These are phyloP conservation scores for Macquaria ambigua DNA, from an alignment of 2,113 vertebrate species.

Conservation along the genomic window DNA sequence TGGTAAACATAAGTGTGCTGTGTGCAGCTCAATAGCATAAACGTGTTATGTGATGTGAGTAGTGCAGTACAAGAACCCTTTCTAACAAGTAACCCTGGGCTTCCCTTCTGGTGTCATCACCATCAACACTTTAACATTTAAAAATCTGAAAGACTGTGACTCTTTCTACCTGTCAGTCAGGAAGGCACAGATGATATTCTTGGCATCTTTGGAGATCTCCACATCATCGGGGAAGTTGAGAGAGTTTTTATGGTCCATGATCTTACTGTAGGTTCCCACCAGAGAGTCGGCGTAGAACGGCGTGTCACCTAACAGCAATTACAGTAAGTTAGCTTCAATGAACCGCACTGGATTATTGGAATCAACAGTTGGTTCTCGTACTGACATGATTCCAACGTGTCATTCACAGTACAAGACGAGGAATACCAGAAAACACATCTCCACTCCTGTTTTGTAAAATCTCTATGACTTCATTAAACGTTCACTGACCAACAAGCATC, in stretches of 20 bases:
- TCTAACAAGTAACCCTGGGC: neutral
- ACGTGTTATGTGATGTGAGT: neutral
- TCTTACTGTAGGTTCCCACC: slow-evolving; percentile 99
- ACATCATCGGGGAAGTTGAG: slow-evolving; percentile 97
- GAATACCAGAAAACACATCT: neutral
- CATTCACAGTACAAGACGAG: neutral
- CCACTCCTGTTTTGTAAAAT: neutral
- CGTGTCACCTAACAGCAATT: slow-evolving; percentile 89
- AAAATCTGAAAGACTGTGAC: neutral
- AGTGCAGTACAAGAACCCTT: neutral
- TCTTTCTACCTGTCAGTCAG: slow-evolving; percentile 92
- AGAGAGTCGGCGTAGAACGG: slow-evolving; percentile 99
- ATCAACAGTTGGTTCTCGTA: neutral
- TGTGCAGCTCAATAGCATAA: neutral
- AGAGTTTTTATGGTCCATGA: slow-evolving; percentile 99
- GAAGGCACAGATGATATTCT: slow-evolving; percentile 98
- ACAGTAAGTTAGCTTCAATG: neutral
- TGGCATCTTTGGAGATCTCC: slow-evolving; percentile 97
- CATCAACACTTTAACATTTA: neutral
- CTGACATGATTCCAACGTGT: neutral
- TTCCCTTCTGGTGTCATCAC: neutral
- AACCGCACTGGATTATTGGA: neutral
- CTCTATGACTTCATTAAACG: neutral
- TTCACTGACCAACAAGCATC: slow-evolving; percentile 96
- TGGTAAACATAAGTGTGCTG: neutral